Percentiles rank a stretch among this genome's conserved stretches.
Evolutionary conservation across 1,140 invertebrate species (phyloP).

Genomic region (Lethrus apterus): DNA sequence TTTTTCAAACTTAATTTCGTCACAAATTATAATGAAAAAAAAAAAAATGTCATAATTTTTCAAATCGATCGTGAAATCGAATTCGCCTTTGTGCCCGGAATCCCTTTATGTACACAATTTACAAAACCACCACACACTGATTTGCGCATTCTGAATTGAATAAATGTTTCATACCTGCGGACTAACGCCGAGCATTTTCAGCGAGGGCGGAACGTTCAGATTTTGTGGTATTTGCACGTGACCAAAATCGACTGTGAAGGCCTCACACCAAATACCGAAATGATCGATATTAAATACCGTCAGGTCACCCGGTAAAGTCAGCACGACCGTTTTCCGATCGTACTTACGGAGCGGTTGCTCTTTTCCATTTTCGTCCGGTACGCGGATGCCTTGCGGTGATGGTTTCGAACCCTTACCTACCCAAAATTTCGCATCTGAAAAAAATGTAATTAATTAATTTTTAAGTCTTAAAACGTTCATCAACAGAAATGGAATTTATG

Average conservation of each 20-base stretch:
- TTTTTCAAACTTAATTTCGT: no score
- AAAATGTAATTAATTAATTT: conserved; percentile 16
- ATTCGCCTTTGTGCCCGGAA: background rate
- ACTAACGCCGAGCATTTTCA: conserved; percentile 86
- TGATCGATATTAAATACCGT: conserved; percentile 79
- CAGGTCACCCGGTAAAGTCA: conserved; percentile 72
- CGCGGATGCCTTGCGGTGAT: conserved; percentile 67
- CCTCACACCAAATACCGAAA: conserved; percentile 82
- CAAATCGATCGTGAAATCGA: background rate
- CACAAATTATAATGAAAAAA: background rate
- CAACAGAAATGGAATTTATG: no score
- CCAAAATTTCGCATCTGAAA: conserved; percentile 86
- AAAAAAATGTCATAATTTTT: background rate
- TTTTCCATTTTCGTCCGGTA: conserved; percentile 85
- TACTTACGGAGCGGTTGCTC: conserved; percentile 69
- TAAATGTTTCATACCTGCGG: conserved; percentile 80
- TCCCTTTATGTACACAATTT: no score
- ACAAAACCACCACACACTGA: no score
- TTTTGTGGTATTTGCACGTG: conserved; percentile 66
- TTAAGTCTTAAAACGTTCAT: no score
- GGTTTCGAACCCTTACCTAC: conserved; percentile 71
- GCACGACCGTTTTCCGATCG: conserved; percentile 76
- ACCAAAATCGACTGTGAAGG: conserved; percentile 85
- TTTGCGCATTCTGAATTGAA: no score
- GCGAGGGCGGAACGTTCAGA: conserved; percentile 78